A percentile compares a stretch with the other conserved stretches of the same genome.
These are phyloP conservation scores for Nyctalus aviator DNA, from an alignment of 2,797 vertebrate genomes.

Conservation along the genomic window DNA sequence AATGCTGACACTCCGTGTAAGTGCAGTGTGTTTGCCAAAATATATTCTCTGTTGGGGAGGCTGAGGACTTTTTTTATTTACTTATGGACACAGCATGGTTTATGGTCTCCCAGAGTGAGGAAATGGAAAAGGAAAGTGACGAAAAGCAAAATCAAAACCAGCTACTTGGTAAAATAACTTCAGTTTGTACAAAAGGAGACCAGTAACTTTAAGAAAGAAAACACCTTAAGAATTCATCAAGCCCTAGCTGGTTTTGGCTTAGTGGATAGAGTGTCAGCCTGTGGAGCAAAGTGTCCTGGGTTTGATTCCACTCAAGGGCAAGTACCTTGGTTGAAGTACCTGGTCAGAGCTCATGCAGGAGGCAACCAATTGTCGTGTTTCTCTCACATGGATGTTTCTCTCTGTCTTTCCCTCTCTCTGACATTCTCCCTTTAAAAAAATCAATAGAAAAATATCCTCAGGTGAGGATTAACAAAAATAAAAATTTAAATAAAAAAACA, in stretches of 20 bases:
- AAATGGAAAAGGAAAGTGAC: slow-evolving; percentile 72
- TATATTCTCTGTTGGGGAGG: slow-evolving; percentile 77
- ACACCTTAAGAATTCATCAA: slow-evolving; percentile 48
- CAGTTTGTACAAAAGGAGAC: background rate
- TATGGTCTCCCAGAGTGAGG: slow-evolving; percentile 70
- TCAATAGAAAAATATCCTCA: no score
- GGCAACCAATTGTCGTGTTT: no score
- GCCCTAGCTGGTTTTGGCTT: no score
- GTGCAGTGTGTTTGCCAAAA: slow-evolving; percentile 80
- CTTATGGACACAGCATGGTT: slow-evolving; percentile 70
- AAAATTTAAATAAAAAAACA: background rate
- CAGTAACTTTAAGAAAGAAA: background rate
- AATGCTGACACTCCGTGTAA: slow-evolving; percentile 78
- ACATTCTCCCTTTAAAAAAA: no score
- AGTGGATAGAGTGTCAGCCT: no score
- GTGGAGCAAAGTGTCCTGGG: no score
- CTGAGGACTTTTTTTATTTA: slow-evolving; percentile 74
- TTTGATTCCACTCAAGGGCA: no score
- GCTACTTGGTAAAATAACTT: slow-evolving; percentile 67
- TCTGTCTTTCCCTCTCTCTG: no score
- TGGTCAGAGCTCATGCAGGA: no score
- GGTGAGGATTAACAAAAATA: no score
- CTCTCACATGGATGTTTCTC: no score
- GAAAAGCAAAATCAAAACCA: slow-evolving; percentile 75
- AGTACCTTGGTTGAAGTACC: no score